Evolutionary conservation across 2,797 vertebrate species (phyloP), one percentile per base, ranked within the genome.

Genomic region (Notoglanidium macrostoma): DNA sequence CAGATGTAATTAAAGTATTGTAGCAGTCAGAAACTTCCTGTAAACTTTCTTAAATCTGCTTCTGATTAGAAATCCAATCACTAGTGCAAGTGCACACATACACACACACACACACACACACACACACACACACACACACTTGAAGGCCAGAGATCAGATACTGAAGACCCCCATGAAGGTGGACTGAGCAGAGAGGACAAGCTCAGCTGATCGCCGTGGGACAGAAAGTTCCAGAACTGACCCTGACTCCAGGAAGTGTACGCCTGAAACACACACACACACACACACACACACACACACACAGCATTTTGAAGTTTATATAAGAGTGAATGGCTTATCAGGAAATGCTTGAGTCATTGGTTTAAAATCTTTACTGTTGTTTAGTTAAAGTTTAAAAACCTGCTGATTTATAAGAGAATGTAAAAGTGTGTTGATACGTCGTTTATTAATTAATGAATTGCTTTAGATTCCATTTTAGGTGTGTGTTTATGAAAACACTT

Each of bases 81-180:
- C 40, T 70, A 21, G 1, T 40, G 7, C 21, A 70, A 5, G 12
- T 17, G 12, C 15, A 7, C 68, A 12, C 68, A 21, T 1, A 26
- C 72, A 46, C 72, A 49, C 68, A 72, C 72, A 73, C 72, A 76
- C 49, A 76, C 26, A 51, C 46, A 54, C 12, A 54, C 1, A 72
- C 73, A 51, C 26, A 74, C 72, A 29, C 73, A 82, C 4, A 44
- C 35, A 49, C 19, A 59, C 7, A 4, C 44, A 11, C 1, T 12
- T 23, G 23, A 26, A 14, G 51, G 72, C 9, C 40, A 10, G 23
- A 5, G 2, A 26, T 91, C 90, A 93, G 44, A 93, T 85, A 57
- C 87, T 91, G 83, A 90, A 90, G 83, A 93, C 74, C n/a, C 91
- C 92, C 76, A 93, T 76, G 68, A 92, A 93, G 51, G 92, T 91